phyloP scores from a whole-genome alignment of 2,113 vertebrate genomes.

The Festucalex cinctus region DNA sequence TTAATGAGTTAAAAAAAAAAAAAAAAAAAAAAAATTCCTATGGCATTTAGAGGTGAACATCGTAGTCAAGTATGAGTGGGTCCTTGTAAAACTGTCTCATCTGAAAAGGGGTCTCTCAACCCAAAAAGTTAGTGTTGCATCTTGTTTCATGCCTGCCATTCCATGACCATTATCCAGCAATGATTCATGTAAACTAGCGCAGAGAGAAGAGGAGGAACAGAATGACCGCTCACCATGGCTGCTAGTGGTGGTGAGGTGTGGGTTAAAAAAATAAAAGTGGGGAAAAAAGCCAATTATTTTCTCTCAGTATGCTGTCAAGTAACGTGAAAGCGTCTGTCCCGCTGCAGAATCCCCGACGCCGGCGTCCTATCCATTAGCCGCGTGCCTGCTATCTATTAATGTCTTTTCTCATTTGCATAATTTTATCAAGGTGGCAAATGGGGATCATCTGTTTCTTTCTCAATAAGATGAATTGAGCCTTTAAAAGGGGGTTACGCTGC shows the following conservation, averaged over 20 bases:
- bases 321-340: constrained; percentile 71
- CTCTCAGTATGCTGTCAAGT: constrained; percentile 74
- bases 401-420: constrained; percentile 76
- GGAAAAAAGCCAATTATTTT: constrained; percentile 75
- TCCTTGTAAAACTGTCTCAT: no score
- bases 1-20: no score
- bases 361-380: constrained; percentile 72
- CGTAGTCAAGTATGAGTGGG: no score
- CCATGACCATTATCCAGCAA: no score
- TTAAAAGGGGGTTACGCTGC: constrained; percentile 38
- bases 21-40: no score
- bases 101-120: no score
- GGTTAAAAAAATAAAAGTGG: constrained; percentile 36
- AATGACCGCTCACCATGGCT: neutral
- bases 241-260: neutral
- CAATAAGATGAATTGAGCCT: constrained; percentile 71
- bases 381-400: constrained; percentile 69
- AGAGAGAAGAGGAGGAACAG: neutral
- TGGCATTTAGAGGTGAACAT: no score
- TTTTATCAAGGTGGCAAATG: constrained; percentile 75
- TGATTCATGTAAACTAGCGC: no score
- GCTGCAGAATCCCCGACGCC: constrained; percentile 56
- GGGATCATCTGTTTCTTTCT: constrained; percentile 64
- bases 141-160: no score
- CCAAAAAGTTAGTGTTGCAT: no score